Evolutionary conservation across 2,113 vertebrate genomes (phyloP).

Genomic region (Carassius carassius): DNA sequence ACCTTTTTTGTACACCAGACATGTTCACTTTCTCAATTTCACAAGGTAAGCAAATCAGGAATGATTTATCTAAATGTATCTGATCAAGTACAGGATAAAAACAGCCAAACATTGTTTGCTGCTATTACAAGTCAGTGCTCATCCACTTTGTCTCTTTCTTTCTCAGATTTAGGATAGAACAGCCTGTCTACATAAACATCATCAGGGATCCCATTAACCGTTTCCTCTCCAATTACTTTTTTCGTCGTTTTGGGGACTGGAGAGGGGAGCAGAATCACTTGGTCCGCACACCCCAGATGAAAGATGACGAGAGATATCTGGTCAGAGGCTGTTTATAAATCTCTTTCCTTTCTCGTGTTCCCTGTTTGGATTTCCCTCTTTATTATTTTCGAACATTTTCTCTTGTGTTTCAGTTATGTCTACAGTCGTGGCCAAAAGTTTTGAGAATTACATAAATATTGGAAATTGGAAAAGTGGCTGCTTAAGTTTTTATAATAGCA

Average conservation of each 20-base stretch:
- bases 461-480: too few species aligned
- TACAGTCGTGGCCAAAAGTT: too few species aligned
- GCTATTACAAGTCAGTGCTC: not conserved
- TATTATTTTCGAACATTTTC: not conserved
- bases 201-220: conserved; percentile 95
- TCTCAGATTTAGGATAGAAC: conserved; percentile 91
- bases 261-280: conserved; percentile 97
- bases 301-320: conserved; percentile 95
- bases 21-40: conserved; percentile 99
- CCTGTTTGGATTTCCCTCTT: too few species aligned
- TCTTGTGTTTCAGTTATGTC: not conserved
- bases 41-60: conserved; percentile 83
- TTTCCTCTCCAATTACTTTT: conserved; percentile 98
- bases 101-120: not conserved
- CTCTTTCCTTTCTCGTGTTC: not conserved
- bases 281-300: conserved; percentile 96
- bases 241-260: conserved; percentile 98
- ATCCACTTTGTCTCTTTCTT: conserved; percentile 44
- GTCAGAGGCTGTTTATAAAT: conserved; percentile 72
- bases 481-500: too few species aligned
- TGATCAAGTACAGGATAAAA: not conserved
- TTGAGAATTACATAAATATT: too few species aligned
- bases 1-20: conserved; percentile 96
- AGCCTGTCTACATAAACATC: conserved; percentile 97
- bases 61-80: not conserved